Base-by-base conservation (phyloP, 2,888 invertebrate species). In the Seira sanloemensis region DNA sequence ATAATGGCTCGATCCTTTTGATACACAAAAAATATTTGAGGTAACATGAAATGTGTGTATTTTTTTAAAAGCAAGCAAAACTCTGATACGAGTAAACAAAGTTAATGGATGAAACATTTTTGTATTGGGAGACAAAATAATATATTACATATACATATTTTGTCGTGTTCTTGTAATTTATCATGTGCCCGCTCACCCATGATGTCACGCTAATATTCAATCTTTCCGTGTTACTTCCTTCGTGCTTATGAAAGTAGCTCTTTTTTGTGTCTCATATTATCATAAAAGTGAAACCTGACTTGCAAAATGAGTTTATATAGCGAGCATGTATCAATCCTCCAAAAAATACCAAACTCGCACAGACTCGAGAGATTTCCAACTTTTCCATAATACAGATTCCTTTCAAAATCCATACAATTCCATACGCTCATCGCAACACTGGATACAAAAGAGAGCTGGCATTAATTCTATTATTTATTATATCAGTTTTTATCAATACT, bases 131-230 rank as follows among this genome's bases (percentile, higher is more conserved):
- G 75, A 26, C 65, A 76, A n/a, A n/a, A n/a, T n/a, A n/a, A n/a
- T n/a, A n/a, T n/a, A n/a, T n/a, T n/a, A n/a, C n/a, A n/a, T n/a
- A n/a, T n/a, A n/a, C 46, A 12, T 81, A 21, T 27, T 78, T 50
- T 76, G 81, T 80, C 80, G 74, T 74, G 65, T 81, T 9, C 65
- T 69, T 75, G 81, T 71, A 81, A 81, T 81, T 76, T 81, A 81
- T 81, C 81, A 76, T 71, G 27, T 37, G 24, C 25, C 69, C 69
- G 37, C 80, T 74, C 75, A 67, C 37, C 65, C 72, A 71, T 62
- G 62, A 72, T 82, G 76, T 72, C 82, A 82, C 77, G 77, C 77
- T 66, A 82, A 66, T 82, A 82, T 77, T 76, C 82, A 76, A 76
- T 82, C 82, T 76, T 58, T 72, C 66, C 50, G n/a, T 50, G 50